Conservation (phyloP, 92 coral and sea anemone species). For the Isaurus tuberculatus region DNA sequence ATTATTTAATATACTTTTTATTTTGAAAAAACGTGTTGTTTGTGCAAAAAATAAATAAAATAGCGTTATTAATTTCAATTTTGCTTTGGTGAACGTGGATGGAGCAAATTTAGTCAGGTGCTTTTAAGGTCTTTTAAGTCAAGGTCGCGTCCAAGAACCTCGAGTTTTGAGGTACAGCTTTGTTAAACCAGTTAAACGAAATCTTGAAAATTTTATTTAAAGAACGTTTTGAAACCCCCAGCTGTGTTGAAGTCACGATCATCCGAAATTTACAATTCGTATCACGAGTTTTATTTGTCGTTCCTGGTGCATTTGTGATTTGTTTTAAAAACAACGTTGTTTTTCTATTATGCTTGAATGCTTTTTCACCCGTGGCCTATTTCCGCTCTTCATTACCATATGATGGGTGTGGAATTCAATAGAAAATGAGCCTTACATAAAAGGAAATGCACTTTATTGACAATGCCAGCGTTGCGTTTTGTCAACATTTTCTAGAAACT, state of each 20-base stretch:
- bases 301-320: background rate
- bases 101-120: background rate
- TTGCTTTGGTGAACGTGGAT: background rate
- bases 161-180: background rate
- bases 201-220: background rate
- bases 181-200: background rate
- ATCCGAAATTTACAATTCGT: slow-evolving; percentile 19
- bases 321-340: background rate
- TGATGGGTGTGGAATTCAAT: slow-evolving; percentile 17
- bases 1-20: background rate
- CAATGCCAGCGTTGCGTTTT: background rate
- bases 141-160: background rate
- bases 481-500: background rate
- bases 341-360: slow-evolving; percentile 8
- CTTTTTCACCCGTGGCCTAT: background rate
- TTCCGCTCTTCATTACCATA: background rate
- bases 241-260: slow-evolving; percentile 22
- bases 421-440: slow-evolving; percentile 21
- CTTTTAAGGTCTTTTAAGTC: background rate
- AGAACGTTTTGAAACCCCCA: background rate
- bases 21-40: background rate
- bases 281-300: background rate
- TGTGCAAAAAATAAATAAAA: background rate
- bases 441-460: slow-evolving; percentile 30
- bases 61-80: background rate